These are phyloP conservation scores for Hipposideros armiger DNA, from an alignment of 2,113 vertebrate species.

Conservation along the genomic window DNA sequence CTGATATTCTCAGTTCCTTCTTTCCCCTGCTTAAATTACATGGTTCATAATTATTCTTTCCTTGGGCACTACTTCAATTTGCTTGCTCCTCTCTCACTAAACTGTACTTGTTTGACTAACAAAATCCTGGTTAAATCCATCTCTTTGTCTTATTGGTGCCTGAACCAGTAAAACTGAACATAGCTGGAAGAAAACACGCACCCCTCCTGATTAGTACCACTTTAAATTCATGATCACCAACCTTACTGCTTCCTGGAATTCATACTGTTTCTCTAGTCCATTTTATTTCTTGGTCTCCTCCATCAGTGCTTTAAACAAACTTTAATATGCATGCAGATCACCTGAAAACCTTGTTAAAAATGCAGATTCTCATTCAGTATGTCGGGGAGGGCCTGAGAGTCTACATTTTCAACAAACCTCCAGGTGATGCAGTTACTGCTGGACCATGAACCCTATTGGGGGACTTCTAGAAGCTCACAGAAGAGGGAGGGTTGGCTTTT, in stretches of 20 bases:
- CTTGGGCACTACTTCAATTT: not conserved
- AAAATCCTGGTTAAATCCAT: not conserved
- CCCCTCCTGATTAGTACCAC: not conserved
- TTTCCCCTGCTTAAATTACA: not conserved
- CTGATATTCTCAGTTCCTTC: not conserved
- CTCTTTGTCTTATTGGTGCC: not conserved
- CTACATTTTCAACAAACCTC: not conserved
- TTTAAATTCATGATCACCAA: constrained; percentile 1
- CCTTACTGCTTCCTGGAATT: not conserved
- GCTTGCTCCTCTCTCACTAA: not conserved
- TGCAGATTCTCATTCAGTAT: not conserved
- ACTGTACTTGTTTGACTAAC: not conserved
- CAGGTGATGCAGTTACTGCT: not conserved
- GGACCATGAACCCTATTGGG: not conserved
- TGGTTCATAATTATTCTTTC: not conserved
- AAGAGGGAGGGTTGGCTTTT: not conserved
- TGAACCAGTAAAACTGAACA: not conserved
- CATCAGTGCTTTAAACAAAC: not conserved
- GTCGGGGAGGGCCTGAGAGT: not conserved
- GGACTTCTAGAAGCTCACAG: not conserved
- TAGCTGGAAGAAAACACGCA: not conserved
- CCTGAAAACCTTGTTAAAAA: not conserved
- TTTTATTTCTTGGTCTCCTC: not conserved
- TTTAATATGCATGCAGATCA: not conserved
- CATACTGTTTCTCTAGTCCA: not conserved